Conservation (phyloP, 2,888 invertebrate genomes). For the Odontocerum albicorne region DNA sequence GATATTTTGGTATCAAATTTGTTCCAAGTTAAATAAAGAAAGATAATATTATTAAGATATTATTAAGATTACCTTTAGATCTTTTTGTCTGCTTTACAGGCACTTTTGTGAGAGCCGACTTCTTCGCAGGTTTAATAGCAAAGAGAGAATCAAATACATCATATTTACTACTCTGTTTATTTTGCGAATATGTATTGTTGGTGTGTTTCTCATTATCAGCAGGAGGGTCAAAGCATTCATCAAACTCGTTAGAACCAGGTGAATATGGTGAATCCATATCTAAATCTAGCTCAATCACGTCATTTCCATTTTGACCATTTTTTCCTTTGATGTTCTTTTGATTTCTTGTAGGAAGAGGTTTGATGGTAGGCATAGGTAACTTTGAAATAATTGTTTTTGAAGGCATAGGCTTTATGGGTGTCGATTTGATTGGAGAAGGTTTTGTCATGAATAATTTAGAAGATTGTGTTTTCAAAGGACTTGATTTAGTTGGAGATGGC, state of each 20-base stretch:
- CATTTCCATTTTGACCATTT: slow-evolving; percentile 46
- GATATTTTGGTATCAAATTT: background rate
- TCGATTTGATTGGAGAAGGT: slow-evolving; percentile 59
- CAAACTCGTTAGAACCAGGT: slow-evolving; percentile 86
- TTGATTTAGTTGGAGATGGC: slow-evolving; percentile 53
- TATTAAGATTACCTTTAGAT: slow-evolving; percentile 45
- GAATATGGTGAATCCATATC: slow-evolving; percentile 86
- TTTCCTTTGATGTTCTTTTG: slow-evolving; percentile 40
- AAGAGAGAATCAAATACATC: slow-evolving; percentile 68
- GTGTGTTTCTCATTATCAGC: slow-evolving; percentile 41
- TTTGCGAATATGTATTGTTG: slow-evolving; percentile 13
- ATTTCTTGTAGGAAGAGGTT: slow-evolving; percentile 42
- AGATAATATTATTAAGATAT: background rate
- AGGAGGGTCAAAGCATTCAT: slow-evolving; percentile 84
- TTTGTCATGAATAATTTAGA: slow-evolving; percentile 58
- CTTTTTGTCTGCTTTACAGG: slow-evolving; percentile 51
- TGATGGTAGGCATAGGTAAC: slow-evolving; percentile 42
- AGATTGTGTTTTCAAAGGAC: slow-evolving; percentile 48
- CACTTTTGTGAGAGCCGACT: slow-evolving; percentile 42
- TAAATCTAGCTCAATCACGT: slow-evolving; percentile 60
- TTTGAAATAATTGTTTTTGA: slow-evolving; percentile 43
- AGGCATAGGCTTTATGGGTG: slow-evolving; percentile 60
- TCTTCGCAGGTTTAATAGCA: slow-evolving; percentile 52
- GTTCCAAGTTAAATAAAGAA: too few relatives aligned
- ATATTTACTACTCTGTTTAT: slow-evolving; percentile 36